Evolutionary conservation across 2,888 invertebrate genomes (phyloP).

Genomic region (Ophion costatus): DNA sequence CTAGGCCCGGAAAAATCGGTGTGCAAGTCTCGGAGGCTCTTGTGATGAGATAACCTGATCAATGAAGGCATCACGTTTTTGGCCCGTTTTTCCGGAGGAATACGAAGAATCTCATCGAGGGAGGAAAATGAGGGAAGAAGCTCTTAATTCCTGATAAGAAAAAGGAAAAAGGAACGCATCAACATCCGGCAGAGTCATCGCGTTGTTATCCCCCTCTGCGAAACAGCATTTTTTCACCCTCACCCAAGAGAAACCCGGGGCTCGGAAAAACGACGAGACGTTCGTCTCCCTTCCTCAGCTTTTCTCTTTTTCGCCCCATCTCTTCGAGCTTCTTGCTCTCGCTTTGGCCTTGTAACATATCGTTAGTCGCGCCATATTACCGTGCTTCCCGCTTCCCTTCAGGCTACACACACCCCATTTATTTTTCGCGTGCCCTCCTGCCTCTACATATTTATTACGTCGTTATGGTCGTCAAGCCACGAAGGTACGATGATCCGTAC

Average conservation of each 20-base stretch:
- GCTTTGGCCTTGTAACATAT: conserved; percentile 44
- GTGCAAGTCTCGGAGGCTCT: neutral
- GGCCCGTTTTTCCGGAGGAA: neutral
- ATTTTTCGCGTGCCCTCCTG: conserved; percentile 19
- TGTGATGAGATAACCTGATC: neutral
- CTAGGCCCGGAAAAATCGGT: neutral
- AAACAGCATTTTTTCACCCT: conserved; percentile 3
- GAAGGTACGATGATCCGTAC: conserved; percentile 17
- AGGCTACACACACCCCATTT: conserved; percentile 7
- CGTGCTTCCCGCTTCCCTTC: conserved; percentile 27
- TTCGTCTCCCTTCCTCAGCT: conserved; percentile 3
- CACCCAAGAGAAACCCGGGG: neutral
- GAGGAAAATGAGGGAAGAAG: neutral
- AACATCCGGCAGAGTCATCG: conserved; percentile 12
- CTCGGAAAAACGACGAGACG: conserved; percentile 15
- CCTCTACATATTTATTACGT: conserved; percentile 65
- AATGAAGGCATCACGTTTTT: neutral
- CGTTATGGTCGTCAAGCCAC: conserved; percentile 58
- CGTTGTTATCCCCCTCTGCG: conserved; percentile 6
- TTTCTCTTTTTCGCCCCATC: conserved; percentile 5
- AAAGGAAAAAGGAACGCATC: conserved; percentile 15
- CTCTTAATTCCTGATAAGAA: conserved; percentile 37
- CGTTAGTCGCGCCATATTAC: conserved; percentile 56
- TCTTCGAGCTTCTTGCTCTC: conserved; percentile 21
- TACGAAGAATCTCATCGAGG: conserved; percentile 6